Conservation (phyloP, 2,797 vertebrate species). For the Melanogrammus aeglefinus region DNA sequence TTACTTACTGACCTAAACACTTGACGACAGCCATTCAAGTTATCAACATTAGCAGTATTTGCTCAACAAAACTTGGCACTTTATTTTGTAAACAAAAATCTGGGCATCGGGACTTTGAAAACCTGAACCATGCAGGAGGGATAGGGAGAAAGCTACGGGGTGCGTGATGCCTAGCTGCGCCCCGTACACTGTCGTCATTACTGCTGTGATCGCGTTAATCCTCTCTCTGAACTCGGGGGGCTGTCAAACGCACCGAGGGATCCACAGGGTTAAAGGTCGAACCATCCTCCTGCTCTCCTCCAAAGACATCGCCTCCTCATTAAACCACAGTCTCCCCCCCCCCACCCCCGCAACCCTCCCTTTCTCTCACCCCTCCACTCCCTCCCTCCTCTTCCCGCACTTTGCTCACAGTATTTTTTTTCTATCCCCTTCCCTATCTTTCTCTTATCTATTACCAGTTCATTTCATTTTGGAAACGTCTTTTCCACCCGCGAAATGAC, state of each 20-base stretch:
- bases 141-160: too few species aligned
- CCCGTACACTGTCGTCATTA: constrained; percentile 61
- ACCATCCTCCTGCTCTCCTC: constrained; percentile 37
- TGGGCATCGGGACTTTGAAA: too few species aligned
- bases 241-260: constrained; percentile 59
- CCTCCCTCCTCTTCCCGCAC: constrained; percentile 20
- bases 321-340: constrained; percentile 34
- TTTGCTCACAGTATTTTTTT: too few species aligned
- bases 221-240: constrained; percentile 52
- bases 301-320: constrained; percentile 58
- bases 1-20: too few species aligned
- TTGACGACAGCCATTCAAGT: too few species aligned
- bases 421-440: constrained; percentile 8
- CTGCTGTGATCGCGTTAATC: constrained; percentile 68
- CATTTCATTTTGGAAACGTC: not conserved
- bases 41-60: not conserved
- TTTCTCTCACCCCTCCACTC: constrained; percentile 37
- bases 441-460: constrained; percentile 5
- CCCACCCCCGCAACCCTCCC: constrained; percentile 10
- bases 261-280: constrained; percentile 61
- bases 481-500: not conserved
- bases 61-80: not conserved
- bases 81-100: not conserved
- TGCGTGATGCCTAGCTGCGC: not conserved
- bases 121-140: too few species aligned